Evolutionary conservation across 2,888 invertebrate genomes (phyloP).

Genomic region (Gisinianus flammeolus): DNA sequence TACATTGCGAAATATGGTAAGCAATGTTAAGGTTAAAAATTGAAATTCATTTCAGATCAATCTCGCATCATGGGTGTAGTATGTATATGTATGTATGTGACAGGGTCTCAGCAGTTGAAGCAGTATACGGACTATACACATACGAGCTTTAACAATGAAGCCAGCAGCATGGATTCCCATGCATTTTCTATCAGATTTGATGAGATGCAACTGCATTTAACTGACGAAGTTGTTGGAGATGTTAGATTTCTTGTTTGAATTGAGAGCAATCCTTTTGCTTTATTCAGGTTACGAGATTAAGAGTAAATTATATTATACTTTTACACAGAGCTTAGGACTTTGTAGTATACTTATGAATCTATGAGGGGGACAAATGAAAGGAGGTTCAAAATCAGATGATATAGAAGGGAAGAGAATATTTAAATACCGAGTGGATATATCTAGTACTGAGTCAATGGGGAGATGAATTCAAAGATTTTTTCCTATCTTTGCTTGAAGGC

Average conservation of each 20-base stretch:
- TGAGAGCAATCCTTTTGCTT: slow-evolving; percentile 9
- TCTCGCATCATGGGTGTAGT: neutral
- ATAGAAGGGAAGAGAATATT: neutral
- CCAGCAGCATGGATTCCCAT: slow-evolving; percentile 5
- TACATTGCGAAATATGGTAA: neutral
- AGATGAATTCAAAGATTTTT: neutral
- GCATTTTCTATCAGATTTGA: neutral
- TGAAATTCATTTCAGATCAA: slow-evolving; percentile 2
- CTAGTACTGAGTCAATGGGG: neutral
- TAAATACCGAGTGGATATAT: neutral
- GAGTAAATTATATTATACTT: neutral
- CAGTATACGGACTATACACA: too few species aligned
- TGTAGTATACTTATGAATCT: neutral
- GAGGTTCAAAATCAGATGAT: neutral
- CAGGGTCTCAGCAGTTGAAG: neutral
- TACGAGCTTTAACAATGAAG: neutral
- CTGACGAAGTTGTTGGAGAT: neutral
- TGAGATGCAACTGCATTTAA: slow-evolving; percentile 7
- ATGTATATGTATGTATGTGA: neutral
- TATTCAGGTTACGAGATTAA: slow-evolving; percentile 13
- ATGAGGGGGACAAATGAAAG: neutral
- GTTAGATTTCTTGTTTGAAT: slow-evolving; percentile 20
- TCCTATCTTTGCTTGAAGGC: neutral
- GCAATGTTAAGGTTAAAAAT: slow-evolving; percentile 2
- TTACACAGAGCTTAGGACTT: neutral